Evolutionary conservation across 2,888 invertebrate genomes (phyloP).

Genomic region (Steinernema hermaphroditum): DNA sequence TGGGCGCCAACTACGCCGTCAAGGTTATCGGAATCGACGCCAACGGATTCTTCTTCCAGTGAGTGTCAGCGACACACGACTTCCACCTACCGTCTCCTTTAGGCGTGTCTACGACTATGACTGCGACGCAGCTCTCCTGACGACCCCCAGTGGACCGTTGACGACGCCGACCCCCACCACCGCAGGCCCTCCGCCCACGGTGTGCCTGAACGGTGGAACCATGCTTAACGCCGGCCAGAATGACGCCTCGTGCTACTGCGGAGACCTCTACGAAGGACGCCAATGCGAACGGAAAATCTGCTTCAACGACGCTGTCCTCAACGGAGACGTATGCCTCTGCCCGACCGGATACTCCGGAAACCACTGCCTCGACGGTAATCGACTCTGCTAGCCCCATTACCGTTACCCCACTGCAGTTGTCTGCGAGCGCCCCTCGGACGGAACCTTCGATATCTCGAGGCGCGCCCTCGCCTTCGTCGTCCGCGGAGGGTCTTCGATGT

Average conservation of each 20-base stretch:
- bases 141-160: constrained; percentile 32
- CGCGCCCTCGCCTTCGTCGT: constrained; percentile 52
- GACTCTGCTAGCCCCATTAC: neutral
- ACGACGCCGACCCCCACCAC: neutral
- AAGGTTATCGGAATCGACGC: constrained; percentile 43
- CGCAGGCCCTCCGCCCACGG: constrained; percentile 38
- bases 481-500: constrained; percentile 44
- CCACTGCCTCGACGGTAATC: constrained; percentile 44
- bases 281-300: constrained; percentile 49
- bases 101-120: constrained; percentile 47
- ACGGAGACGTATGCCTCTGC: constrained; percentile 41
- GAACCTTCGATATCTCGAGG: constrained; percentile 40
- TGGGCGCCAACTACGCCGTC: constrained; percentile 40
- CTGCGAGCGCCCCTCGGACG: constrained; percentile 38
- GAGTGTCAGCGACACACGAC: too few relatives aligned
- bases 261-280: constrained; percentile 47
- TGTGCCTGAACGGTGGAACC: constrained; percentile 49
- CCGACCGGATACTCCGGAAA: constrained; percentile 44
- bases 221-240: constrained; percentile 39
- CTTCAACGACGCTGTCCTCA: constrained; percentile 44
- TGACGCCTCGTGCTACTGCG: constrained; percentile 49
- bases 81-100: too few relatives aligned
- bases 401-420: constrained; percentile 31
- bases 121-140: constrained; percentile 42
- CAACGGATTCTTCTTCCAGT: constrained; percentile 50